Conservation (phyloP, 1,140 invertebrate genomes). For the Bombus confusus region DNA sequence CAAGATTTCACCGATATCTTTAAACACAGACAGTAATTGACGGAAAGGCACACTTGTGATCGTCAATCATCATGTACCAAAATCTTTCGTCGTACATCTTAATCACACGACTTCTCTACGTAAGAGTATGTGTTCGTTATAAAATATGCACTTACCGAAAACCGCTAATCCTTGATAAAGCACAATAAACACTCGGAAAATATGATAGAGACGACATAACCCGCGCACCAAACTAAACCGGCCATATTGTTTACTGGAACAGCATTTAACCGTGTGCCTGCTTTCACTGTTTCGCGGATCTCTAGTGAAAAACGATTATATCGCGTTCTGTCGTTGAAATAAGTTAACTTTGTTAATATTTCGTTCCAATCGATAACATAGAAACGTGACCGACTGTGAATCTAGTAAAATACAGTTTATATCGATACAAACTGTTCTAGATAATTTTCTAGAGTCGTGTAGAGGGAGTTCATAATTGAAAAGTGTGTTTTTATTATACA, state of each 20-base stretch:
- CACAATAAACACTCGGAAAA: constrained; percentile 49
- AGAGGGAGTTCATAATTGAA: constrained; percentile 18
- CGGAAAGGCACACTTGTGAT: constrained; percentile 30
- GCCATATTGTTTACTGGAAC: constrained; percentile 77
- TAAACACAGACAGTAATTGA: constrained; percentile 45
- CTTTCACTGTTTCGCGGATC: constrained; percentile 25
- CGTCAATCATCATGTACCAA: constrained; percentile 18
- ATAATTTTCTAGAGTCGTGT: background rate
- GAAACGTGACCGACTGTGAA: background rate
- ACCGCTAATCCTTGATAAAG: constrained; percentile 55
- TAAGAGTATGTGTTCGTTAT: background rate
- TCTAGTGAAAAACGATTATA: constrained; percentile 1
- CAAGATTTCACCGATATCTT: constrained; percentile 37
- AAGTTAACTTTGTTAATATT: background rate
- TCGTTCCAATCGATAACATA: background rate
- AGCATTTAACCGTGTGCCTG: constrained; percentile 36
- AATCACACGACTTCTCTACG: background rate
- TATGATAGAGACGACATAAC: constrained; percentile 71
- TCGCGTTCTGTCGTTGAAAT: background rate
- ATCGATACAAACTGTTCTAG: background rate
- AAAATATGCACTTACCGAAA: constrained; percentile 64
- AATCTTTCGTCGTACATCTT: background rate
- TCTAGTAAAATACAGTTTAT: background rate
- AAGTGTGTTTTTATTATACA: background rate
- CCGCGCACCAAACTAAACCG: constrained; percentile 69